Base-by-base conservation (phyloP, 1,140 invertebrate species). In the Acyrthosiphon pisum region DNA sequence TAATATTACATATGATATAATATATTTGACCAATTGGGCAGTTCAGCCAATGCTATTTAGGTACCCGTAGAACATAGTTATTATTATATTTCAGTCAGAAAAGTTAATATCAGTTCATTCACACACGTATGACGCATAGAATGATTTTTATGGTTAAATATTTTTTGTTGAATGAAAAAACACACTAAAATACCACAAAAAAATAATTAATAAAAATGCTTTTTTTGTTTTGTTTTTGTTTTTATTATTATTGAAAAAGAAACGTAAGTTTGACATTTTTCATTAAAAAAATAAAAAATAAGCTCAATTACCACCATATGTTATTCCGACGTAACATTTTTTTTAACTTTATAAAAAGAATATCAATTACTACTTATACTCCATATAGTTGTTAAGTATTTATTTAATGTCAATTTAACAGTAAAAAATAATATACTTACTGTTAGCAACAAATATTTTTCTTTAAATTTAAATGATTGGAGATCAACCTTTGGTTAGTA, bases 201-300 rank as follows among this genome's bases (percentile, higher is more conserved):
- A 50, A 35, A 88, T 89, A 35, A 89, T 89, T 8, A 9, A 26
- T 89, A 89, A 56, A 56, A 89, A 56, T 53, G 87, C n/a, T 53
- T 89, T 89, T 89, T n/a, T 76, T 76, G 60, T 68, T n/a, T 68
- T 68, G 60, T 18, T 68, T 68, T 68, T 68, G 14, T 68, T n/a
- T 37, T 50, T 50, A 50, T 56, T 56, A 37, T 89, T 89, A 53
- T 88, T 56, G 22, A 89, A 89, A 35, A 90, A 90, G 86, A 50
- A 86, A 86, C 26, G 9, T n/a, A 88, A 20, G 18, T 88, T 88
- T 48, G 9, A 48, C 48, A 22, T 53, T 89, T 89, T 89, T 53
- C 9, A 22, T 53, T 89, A 89, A 53, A 88, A 88, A 87, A 87
- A 87, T 87, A 88, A 89, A 89, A 68, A 90, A 60, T 90, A 37